A percentile compares a stretch with the other conserved stretches of the same genome.
Conservation (phyloP, 1,140 invertebrate species). For the Drosophila bocqueti region DNA sequence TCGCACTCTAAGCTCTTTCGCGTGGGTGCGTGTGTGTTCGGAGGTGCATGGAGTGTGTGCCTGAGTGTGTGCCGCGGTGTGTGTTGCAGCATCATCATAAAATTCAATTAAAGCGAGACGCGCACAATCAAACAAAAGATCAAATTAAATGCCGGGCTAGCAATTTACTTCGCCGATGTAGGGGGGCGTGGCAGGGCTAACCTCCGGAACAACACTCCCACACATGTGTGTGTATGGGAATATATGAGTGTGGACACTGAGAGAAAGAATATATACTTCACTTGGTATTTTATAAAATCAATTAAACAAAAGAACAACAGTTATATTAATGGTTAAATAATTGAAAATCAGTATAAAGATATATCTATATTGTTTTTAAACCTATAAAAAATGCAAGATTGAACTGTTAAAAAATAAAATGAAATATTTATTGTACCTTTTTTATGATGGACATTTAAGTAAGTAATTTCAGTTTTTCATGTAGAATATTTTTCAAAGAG, state of each 20-base stretch:
- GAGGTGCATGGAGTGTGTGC: neutral
- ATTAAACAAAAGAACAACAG: neutral
- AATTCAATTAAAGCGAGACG: conserved; percentile 80
- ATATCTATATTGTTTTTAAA: neutral
- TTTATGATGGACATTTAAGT: too few species aligned
- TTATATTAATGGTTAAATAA: neutral
- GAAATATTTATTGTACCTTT: too few species aligned
- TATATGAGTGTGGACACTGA: neutral
- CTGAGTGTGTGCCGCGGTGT: conserved; percentile 5
- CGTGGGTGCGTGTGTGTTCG: neutral
- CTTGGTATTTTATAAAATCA: neutral
- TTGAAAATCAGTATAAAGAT: too few species aligned
- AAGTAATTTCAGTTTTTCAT: too few species aligned
- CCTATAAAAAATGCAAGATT: too few species aligned
- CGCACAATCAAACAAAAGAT: conserved; percentile 83
- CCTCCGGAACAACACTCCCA: conserved; percentile 11
- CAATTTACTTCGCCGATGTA: conserved; percentile 68
- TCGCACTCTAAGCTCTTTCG: neutral
- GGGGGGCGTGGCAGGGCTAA: conserved; percentile 50
- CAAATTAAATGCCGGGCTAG: conserved; percentile 81
- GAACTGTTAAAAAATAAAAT: too few species aligned
- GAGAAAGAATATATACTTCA: neutral
- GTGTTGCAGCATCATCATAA: conserved; percentile 77
- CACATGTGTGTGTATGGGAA: conserved; percentile 2
- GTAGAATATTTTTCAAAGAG: too few species aligned